Percentiles rank a stretch among this genome's conserved stretches.
phyloP scores from a whole-genome alignment of 1,140 invertebrate genomes.

The Tetramorium simillimum region DNA sequence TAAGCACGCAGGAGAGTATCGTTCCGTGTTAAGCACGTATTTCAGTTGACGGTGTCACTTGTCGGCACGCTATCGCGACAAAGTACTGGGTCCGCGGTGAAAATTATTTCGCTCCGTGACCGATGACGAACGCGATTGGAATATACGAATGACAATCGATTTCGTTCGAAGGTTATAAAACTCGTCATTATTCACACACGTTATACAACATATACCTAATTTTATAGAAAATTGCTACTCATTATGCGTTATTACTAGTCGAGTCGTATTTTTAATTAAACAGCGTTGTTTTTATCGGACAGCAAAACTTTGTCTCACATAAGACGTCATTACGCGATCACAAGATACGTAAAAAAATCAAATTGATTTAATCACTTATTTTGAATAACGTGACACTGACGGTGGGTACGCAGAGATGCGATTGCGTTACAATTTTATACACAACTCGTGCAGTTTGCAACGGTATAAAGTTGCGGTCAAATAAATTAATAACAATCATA shows the following conservation, averaged over 20 bases:
- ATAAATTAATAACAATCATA: slow-evolving; percentile 47
- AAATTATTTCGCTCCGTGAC: slow-evolving; percentile 17
- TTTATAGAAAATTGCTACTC: slow-evolving; percentile 36
- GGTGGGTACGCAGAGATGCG: background rate
- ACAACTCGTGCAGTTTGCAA: slow-evolving; percentile 2
- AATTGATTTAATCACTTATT: background rate
- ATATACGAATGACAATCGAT: slow-evolving; percentile 11
- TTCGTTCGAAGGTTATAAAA: slow-evolving; percentile 28
- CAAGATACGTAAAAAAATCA: slow-evolving; percentile 1
- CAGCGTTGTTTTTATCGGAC: slow-evolving; percentile 30
- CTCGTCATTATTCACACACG: background rate
- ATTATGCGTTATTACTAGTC: slow-evolving; percentile 40
- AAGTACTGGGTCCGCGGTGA: slow-evolving; percentile 59
- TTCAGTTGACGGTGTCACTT: slow-evolving; percentile 63
- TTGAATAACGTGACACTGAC: slow-evolving; percentile 1
- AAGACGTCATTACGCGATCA: background rate
- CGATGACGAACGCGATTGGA: background rate
- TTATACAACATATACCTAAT: slow-evolving; percentile 8
- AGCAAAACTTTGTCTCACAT: slow-evolving; percentile 1
- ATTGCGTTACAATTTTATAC: slow-evolving; percentile 3
- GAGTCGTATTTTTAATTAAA: slow-evolving; percentile 29
- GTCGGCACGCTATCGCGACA: slow-evolving; percentile 67
- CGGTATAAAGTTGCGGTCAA: slow-evolving; percentile 15
- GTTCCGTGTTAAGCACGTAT: slow-evolving; percentile 62
- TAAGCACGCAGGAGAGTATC: slow-evolving; percentile 23